Evolutionary conservation across 64 coral and sea anemone genomes (phyloP), one percentile per base, ranked within the genome.

Genomic region (Montipora foliosa): DNA sequence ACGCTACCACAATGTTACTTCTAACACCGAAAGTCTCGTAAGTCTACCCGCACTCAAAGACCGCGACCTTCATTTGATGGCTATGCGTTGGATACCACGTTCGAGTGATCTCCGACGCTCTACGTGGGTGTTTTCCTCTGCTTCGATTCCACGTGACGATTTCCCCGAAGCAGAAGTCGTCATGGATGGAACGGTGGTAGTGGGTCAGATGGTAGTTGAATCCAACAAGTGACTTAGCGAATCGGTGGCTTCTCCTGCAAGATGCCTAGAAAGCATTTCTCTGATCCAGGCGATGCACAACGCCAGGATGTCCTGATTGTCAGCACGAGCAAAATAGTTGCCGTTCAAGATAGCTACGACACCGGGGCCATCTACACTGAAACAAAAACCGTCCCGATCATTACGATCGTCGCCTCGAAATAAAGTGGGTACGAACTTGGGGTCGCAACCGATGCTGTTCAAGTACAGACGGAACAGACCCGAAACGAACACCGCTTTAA

Each of bases 221-320:
- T 44, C 74, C 25, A 76, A 37, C 74, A 76, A 46, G 29, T 76
- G 74, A 76, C 5, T 44, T 37, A 76, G 11, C 5, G 74, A 76
- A 46, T 76, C 74, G 5, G 74, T 46, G 6, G 74, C 74, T 8
- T 76, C 74, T 9, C 74, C 74, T 25, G 74, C 25, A 44, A 13
- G 2, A 37, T 76, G 24, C 46, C 24, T 5, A 5, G 6, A 3
- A 24, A 76, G 74, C 14, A 76, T 3, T 13, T 44, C 74, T 11
- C 74, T 25, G 46, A 76, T 76, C 74, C 74, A 76, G 9, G 74
- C 22, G 74, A 76, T 76, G 74, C 74, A 76, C 74, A 76, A 13
- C 1, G 11, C 7, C 25, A 76, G 46, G 11, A 76, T 76, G 74
- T 25, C 11, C 12, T 45, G 21, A 24, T 46, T 13, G 25, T 5